Conservation (phyloP, 2,888 invertebrate genomes). For the Amiota communis region DNA sequence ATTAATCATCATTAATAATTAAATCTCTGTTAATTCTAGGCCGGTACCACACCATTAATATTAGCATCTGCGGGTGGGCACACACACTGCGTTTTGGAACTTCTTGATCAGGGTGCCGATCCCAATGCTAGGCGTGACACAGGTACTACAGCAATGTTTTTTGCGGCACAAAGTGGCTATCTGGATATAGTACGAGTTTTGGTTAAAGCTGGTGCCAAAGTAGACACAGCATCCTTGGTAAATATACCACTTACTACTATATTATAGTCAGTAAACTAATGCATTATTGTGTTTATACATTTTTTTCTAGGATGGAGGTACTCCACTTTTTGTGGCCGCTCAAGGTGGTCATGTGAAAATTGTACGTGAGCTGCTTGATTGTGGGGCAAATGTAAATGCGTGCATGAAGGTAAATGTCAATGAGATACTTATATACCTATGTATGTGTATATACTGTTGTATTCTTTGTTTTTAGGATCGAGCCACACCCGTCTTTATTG, state of each 20-base stretch:
- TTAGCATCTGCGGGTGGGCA: slow-evolving; percentile 93
- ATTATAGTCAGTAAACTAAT: not conserved
- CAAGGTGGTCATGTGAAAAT: slow-evolving; percentile 93
- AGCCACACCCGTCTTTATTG: slow-evolving; percentile 92
- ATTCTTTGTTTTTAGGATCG: slow-evolving; percentile 80
- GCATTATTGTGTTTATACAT: not conserved
- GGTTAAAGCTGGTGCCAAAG: slow-evolving; percentile 84
- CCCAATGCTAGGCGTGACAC: slow-evolving; percentile 89
- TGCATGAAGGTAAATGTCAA: slow-evolving; percentile 82
- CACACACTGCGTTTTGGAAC: slow-evolving; percentile 86
- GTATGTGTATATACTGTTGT: not conserved
- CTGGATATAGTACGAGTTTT: slow-evolving; percentile 86
- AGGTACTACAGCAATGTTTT: slow-evolving; percentile 93
- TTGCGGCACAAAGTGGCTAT: slow-evolving; percentile 94
- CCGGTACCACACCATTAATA: slow-evolving; percentile 94
- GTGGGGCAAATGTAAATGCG: slow-evolving; percentile 86
- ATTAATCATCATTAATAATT: no score
- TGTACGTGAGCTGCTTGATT: slow-evolving; percentile 86
- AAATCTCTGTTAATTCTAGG: slow-evolving; percentile 76
- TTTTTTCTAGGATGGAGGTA: slow-evolving; percentile 88
- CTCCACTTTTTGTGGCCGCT: slow-evolving; percentile 91
- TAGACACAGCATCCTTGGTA: slow-evolving; percentile 86
- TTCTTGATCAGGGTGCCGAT: slow-evolving; percentile 93
- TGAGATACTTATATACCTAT: not conserved
- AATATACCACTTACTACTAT: slow-evolving; percentile 61